These are phyloP conservation scores for crab-eating macaque (Macaca fascicularis) DNA, from an alignment of 2,113 vertebrate genomes.

Conservation along the genomic window T2T-MFA8v1.1 NC_088375.1:32569001-32569500, in stretches of 20 bases:
- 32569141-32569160: background rate
- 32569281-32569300: background rate
- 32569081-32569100: background rate
- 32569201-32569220: background rate
- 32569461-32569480: background rate
- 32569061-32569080: background rate
- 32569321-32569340: background rate
- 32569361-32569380: too few relatives aligned
- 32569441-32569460: background rate
- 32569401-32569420: too few relatives aligned
- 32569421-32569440: too few relatives aligned
- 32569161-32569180: background rate
- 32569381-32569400: too few relatives aligned
- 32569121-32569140: too few relatives aligned
- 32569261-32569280: background rate
- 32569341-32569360: background rate
- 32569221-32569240: background rate
- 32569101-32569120: background rate
- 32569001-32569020: background rate
- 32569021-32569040: background rate
- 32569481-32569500: background rate
- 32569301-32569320: background rate
- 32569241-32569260: background rate
- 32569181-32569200: background rate
- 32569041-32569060: background rate